phyloP scores from a whole-genome alignment of 2,888 invertebrate species.

The Coremacera marginata region DNA sequence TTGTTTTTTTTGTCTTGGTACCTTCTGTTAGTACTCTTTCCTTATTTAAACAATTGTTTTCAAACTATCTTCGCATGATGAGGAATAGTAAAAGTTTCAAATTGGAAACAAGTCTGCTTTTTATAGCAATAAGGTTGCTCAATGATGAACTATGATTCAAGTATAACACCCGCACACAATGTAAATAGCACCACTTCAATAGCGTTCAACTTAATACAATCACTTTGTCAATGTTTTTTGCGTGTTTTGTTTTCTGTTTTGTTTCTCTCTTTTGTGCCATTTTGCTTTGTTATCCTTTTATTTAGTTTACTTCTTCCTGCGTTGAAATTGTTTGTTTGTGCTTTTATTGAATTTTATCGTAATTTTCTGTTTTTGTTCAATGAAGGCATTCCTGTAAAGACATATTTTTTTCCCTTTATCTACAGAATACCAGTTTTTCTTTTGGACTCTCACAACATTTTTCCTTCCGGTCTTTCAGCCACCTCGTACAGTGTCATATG shows the following conservation, averaged over 20 bases:
- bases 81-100: too few species aligned
- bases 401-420: neutral
- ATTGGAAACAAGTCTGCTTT: too few species aligned
- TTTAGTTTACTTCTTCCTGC: slow-evolving; percentile 7
- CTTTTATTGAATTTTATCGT: slow-evolving; percentile 24
- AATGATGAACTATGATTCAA: too few species aligned
- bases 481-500: neutral
- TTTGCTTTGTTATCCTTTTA: slow-evolving; percentile 4
- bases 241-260: neutral
- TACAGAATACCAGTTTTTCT: neutral
- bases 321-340: slow-evolving; percentile 19
- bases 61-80: too few species aligned
- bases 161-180: too few species aligned
- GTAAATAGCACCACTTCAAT: neutral
- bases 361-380: neutral
- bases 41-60: too few species aligned
- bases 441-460: neutral
- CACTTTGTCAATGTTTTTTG: slow-evolving; percentile 15
- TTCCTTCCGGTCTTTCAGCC: neutral
- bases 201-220: slow-evolving; percentile 17
- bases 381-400: too few species aligned
- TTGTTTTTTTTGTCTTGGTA: too few species aligned
- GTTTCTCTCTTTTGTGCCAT: neutral
- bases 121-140: too few species aligned
- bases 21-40: too few species aligned